A percentile compares a stretch with the other conserved stretches of the same genome.
Evolutionary conservation across 2,113 vertebrate species (phyloP).

Genomic region (Lasiurus cinereus): DNA sequence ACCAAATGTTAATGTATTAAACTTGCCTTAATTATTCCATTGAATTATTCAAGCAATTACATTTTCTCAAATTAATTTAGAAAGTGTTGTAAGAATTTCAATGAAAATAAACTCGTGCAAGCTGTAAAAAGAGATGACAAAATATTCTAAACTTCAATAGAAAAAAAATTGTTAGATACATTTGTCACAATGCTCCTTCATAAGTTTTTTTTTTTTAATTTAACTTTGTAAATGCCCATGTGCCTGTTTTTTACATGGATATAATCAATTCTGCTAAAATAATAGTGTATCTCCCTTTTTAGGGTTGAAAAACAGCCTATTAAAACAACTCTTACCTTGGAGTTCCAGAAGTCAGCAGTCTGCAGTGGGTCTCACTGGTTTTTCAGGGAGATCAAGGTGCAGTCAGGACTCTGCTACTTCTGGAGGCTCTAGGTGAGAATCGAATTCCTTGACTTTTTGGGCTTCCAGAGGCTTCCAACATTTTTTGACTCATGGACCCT

Average conservation of each 20-base stretch:
- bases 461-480: not conserved
- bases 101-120: constrained; percentile 47
- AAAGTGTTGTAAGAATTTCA: constrained; percentile 25
- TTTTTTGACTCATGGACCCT: no score
- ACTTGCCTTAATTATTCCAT: constrained; percentile 52
- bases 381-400: not conserved
- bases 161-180: not conserved
- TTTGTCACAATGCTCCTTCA: not conserved
- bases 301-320: not conserved
- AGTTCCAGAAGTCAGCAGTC: not conserved
- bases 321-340: not conserved
- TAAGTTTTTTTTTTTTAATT: not conserved
- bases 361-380: not conserved
- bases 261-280: not conserved
- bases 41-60: constrained; percentile 55
- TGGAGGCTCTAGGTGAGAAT: not conserved
- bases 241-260: not conserved
- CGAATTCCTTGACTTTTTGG: not conserved
- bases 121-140: not conserved
- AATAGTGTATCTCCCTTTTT: not conserved
- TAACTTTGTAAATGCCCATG: not conserved
- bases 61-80: constrained; percentile 62
- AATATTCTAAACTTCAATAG: not conserved
- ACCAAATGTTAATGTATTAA: constrained; percentile 54
- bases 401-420: not conserved